Percentiles rank a stretch among this genome's conserved stretches.
These are phyloP conservation scores for Actinopyga echinites DNA, from an alignment of 53 echinoderm and acorn worm species.

Conservation along the genomic window DNA sequence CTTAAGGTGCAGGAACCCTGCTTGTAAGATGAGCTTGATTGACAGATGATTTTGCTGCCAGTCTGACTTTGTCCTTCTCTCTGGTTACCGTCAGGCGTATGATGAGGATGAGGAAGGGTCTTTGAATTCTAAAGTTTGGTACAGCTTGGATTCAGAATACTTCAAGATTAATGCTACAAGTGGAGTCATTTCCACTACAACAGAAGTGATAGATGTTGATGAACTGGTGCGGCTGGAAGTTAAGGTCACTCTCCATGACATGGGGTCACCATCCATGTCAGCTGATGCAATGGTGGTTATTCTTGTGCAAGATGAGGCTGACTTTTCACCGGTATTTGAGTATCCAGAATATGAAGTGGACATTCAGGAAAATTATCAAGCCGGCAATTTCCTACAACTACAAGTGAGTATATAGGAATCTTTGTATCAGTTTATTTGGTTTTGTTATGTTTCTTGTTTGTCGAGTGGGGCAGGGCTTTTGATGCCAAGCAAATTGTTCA, in stretches of 20 bases:
- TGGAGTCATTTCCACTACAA: conserved; percentile 31
- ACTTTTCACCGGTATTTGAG: conserved; percentile 35
- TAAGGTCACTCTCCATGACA: conserved; percentile 31
- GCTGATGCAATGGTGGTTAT: background rate
- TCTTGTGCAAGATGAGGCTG: conserved; percentile 11
- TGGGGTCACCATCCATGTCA: conserved; percentile 11
- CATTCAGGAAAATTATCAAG: background rate
- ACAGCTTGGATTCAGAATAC: conserved; percentile 18
- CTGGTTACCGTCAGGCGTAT: conserved; percentile 10
- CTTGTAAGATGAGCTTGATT: too few relatives aligned
- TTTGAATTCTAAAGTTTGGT: conserved; percentile 15
- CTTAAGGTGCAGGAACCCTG: too few relatives aligned
- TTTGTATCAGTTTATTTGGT: too few relatives aligned
- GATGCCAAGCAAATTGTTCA: too few relatives aligned
- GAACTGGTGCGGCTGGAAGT: background rate
- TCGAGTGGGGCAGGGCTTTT: too few relatives aligned
- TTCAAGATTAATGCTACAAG: conserved; percentile 2
- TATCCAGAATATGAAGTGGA: conserved; percentile 3
- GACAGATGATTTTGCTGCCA: background rate
- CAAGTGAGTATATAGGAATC: background rate
- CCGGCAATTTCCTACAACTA: background rate
- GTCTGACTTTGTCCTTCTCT: background rate
- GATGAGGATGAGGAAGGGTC: background rate
- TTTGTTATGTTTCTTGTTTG: too few relatives aligned
- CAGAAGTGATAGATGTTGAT: background rate